Base-by-base conservation (phyloP, 2,797 vertebrate species). In the Hippopotamyrus pictus region DNA sequence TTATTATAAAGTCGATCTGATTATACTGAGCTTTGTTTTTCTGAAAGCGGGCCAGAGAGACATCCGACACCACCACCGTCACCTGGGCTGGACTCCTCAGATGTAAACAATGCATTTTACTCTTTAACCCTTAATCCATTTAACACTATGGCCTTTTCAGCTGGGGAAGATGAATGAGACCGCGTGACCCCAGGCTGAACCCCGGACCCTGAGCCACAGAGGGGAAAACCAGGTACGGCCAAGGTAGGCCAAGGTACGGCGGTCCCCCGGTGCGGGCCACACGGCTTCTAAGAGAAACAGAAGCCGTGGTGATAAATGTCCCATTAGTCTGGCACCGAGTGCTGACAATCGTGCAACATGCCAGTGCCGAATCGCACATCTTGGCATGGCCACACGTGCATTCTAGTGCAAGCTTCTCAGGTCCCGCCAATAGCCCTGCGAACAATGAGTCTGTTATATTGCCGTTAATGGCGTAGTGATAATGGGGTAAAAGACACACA, bases 61-160 rank as follows among this genome's bases (percentile, higher is more conserved):
- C 19, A 84, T 48, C 19, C 5, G n/a, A 84, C 79, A 54, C 50
- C 48, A 86, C 25, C 25, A 86, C 50, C 50, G 51, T 54, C 50
- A 86, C 57, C 51, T 57, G 85, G 25, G 85, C 85, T 19, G 85
- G 51, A 54, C 19, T 86, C 22, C 29, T 86, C 50, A 41, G 51
- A 86, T 53, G 85, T 54, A 86, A 86, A 86, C 50, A 57, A 86
- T 54, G 25, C 51, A 86, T 57, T 54, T 53, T 17, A 86, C 50
- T 54, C 51, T 57, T 86, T 86, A 86, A 86, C 85, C 51, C 25
- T 37, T 86, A 86, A 86, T 33, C 85, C 29, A 57, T 86, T 86
- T 54, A 37, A 57, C 51, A 54, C 50, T 19, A 17, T 57, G 85
- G 41, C 79, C 79, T 84, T 84, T 84, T 84, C 79, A 84, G 79